Evolutionary conservation across 1,140 invertebrate genomes (phyloP).

Genomic region (Kradibia gibbosae): DNA sequence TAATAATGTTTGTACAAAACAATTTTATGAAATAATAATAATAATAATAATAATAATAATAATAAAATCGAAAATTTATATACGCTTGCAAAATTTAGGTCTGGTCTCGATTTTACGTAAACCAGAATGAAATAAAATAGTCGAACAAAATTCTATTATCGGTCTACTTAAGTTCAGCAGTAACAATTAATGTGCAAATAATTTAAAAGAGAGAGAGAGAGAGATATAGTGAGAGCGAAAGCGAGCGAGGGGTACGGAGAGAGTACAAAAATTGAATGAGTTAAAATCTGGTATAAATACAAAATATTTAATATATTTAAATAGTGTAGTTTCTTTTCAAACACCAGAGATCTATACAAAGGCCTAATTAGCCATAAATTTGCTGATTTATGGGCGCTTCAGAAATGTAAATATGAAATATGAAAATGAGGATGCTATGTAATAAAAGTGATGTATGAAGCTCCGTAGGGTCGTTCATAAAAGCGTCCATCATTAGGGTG

Average conservation of each 20-base stretch:
- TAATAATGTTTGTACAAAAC: too few species aligned
- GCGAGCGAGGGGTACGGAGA: neutral
- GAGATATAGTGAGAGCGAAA: neutral
- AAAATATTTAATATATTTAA: constrained; percentile 61
- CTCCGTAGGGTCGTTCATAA: constrained; percentile 82
- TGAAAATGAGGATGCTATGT: constrained; percentile 85
- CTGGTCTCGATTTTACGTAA: too few species aligned
- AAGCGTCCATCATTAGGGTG: constrained; percentile 81
- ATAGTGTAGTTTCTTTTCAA: constrained; percentile 40
- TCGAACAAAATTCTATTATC: too few species aligned
- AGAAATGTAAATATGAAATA: constrained; percentile 85
- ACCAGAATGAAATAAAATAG: too few species aligned
- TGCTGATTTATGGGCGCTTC: constrained; percentile 76
- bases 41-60: too few species aligned
- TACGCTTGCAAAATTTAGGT: too few species aligned
- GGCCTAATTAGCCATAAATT: constrained; percentile 80
- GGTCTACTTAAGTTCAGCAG: neutral
- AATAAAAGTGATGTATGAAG: constrained; percentile 85
- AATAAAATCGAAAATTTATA: too few species aligned
- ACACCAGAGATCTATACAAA: constrained; percentile 68
- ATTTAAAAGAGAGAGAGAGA: neutral
- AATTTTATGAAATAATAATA: too few species aligned
- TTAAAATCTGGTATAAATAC: constrained; percentile 51
- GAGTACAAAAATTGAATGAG: constrained; percentile 7
- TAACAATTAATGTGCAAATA: neutral